These are phyloP conservation scores for Lophotriccus pileatus DNA, from an alignment of 2,797 vertebrate genomes.

Conservation along the genomic window DNA sequence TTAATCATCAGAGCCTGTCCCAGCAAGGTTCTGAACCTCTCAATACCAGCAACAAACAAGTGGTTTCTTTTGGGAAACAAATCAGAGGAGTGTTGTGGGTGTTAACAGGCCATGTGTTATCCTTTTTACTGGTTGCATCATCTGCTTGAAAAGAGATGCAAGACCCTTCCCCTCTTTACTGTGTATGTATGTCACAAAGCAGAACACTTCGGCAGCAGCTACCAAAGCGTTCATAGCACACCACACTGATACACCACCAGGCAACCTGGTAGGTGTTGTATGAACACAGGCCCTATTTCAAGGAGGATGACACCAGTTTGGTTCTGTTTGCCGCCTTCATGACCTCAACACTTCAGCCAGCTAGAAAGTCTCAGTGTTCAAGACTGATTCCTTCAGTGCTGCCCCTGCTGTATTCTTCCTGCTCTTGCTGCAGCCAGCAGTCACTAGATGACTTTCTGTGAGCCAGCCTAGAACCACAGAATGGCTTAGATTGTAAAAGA, in stretches of 20 bases:
- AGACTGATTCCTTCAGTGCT: background rate
- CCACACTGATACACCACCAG: too few species aligned
- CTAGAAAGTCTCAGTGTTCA: background rate
- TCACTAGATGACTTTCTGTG: background rate
- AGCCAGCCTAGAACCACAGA: background rate
- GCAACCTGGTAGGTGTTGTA: background rate
- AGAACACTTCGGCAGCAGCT: background rate
- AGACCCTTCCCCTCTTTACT: background rate
- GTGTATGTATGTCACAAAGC: background rate
- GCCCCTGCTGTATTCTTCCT: background rate
- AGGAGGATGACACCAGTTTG: background rate
- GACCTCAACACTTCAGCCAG: background rate
- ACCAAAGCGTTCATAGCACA: too few species aligned
- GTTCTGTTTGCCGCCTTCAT: background rate
- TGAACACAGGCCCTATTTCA: background rate
- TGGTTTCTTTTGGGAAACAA: background rate
- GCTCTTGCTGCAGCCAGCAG: background rate
- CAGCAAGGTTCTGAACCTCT: background rate
- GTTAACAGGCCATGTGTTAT: rapidly evolving
- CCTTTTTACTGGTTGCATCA: background rate
- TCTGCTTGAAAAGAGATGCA: background rate
- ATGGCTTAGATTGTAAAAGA: rapidly evolving
- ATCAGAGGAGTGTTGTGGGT: background rate
- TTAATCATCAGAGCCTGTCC: background rate
- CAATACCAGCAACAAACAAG: background rate